Conservation (phyloP, 2,113 vertebrate genomes). For the Siniperca knerii region DNA sequence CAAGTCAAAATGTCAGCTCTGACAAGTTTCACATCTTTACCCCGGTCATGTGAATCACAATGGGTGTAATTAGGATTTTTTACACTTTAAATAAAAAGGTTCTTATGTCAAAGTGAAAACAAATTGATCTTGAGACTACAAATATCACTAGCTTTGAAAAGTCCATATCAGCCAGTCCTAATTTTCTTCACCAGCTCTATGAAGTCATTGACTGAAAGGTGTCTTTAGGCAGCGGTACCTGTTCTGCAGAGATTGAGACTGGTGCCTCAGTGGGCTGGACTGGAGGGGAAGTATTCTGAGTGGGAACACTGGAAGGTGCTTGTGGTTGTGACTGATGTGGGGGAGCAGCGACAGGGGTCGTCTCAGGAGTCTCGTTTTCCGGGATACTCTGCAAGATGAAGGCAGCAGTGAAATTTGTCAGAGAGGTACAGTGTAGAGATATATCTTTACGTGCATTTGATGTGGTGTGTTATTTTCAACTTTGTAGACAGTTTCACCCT, state of each 20-base stretch:
- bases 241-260: slow-evolving; percentile 85
- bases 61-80: too few relatives aligned
- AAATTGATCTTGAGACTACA: not conserved
- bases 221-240: slow-evolving; percentile 80
- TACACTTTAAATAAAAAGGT: not conserved
- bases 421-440: not conserved
- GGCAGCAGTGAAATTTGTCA: not conserved
- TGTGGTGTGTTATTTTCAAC: not conserved
- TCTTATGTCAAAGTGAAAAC: not conserved
- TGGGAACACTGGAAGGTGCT: slow-evolving; percentile 33
- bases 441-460: slow-evolving; percentile 4
- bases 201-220: not conserved
- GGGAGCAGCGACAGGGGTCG: not conserved
- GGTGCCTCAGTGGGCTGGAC: slow-evolving; percentile 53
- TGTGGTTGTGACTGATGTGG: slow-evolving; percentile 45
- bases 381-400: slow-evolving; percentile 87
- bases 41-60: not conserved
- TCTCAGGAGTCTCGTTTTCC: slow-evolving; percentile 75
- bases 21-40: not conserved
- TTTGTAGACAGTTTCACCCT: slow-evolving; percentile 83
- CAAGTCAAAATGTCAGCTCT: not conserved
- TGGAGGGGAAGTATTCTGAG: slow-evolving; percentile 39
- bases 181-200: not conserved
- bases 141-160: not conserved
- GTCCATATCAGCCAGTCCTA: not conserved